Base-by-base conservation (phyloP, 2,888 invertebrate species). In the Drosophila neonasuta region DNA sequence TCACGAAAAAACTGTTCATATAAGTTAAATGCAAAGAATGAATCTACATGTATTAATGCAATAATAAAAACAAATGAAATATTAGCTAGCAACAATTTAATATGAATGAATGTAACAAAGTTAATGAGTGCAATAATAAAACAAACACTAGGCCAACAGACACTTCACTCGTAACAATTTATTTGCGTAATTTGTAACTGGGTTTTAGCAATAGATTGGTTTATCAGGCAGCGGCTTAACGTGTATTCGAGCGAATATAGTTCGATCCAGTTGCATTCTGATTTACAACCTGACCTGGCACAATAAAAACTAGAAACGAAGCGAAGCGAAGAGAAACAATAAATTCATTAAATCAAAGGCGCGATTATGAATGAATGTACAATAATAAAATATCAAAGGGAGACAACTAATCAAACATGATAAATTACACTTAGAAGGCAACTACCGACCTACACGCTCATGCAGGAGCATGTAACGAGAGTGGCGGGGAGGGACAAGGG, bases 321-420 rank as follows among this genome's bases (percentile, higher is more conserved):
- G n/a, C 11, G 30, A 55, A 45, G 15, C 11, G 30, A 55, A 51
- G 17, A 41, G 46, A 63, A 66, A 77, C 78, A 82, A 77, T 85
- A 82, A 87, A 81, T 77, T 68, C 75, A 82, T 81, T 70, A 78
- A 82, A 74, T 79, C 78, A 74, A 68, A 73, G 69, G 41, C 57
- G 52, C 71, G 79, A 80, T 79, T 86, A 82, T 87, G 80, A 80
- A 87, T 85, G 82, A 82, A 69, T 82, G 82, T 72, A n/a, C n/a
- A n/a, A n/a, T n/a, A 80, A 87, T 85, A 87, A 80, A 79, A 87
- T 82, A 82, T 64, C 80, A 73, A 66, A 68, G 58, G 82, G 86
- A 85, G 86, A 87, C 86, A 85, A 74, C 79, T 63, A 87, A 86
- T 82, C 80, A 86, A 87, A 84, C 87, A 84, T 87, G 86, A 83